These are phyloP conservation scores for Euphonia xanthogaster DNA, from an alignment of 2,797 vertebrate genomes.

Conservation along the genomic window DNA sequence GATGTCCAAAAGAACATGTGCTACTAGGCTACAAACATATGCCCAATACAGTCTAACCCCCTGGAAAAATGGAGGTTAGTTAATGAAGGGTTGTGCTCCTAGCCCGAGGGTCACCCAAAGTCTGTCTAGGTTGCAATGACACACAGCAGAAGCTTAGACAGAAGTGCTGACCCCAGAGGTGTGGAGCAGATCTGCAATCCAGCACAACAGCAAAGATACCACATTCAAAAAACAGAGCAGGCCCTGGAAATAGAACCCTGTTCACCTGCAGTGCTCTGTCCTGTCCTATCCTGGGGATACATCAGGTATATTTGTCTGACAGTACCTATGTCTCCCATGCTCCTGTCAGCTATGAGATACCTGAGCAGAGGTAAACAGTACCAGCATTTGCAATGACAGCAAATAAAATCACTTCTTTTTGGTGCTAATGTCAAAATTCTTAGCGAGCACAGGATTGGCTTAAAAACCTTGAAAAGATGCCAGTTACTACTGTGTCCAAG, in stretches of 20 bases:
- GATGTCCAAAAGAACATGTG: rapidly evolving
- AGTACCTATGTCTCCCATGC: background rate
- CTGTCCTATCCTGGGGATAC: background rate
- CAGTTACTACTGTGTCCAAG: background rate
- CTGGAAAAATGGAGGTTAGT: background rate
- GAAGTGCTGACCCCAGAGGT: background rate
- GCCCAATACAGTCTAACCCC: background rate
- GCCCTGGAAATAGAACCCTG: background rate
- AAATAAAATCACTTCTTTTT: background rate
- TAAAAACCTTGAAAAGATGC: background rate
- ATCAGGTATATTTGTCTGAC: background rate
- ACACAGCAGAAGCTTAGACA: background rate
- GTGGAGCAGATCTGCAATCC: background rate
- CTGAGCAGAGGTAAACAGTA: background rate
- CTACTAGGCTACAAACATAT: background rate
- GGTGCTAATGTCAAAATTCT: background rate
- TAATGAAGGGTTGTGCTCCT: background rate
- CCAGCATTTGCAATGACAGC: background rate
- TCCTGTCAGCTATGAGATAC: background rate
- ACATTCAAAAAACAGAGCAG: background rate
- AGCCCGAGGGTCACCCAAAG: background rate
- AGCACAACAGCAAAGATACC: background rate
- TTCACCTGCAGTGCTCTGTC: background rate
- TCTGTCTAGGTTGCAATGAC: background rate
- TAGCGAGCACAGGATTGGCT: background rate